Conservation (phyloP, 2,888 invertebrate species). For the Hypsopygia costalis region DNA sequence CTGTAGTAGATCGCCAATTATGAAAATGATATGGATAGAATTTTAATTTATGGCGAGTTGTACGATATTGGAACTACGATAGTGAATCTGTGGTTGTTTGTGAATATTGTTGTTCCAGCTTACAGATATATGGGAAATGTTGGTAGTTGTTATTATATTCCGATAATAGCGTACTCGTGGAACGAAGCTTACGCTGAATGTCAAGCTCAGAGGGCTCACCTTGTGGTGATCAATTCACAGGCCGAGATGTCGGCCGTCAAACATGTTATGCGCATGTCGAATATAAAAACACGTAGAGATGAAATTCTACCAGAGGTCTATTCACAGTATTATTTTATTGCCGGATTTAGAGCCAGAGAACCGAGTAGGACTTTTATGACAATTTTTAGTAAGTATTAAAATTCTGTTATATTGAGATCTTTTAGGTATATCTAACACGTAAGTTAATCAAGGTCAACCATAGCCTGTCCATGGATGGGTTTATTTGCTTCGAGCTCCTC, state of each 20-base stretch:
- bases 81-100: too few relatives aligned
- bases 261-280: constrained; percentile 34
- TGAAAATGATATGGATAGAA: too few relatives aligned
- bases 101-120: constrained; percentile 31
- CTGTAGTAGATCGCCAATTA: too few relatives aligned
- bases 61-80: too few relatives aligned
- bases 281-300: constrained; percentile 16
- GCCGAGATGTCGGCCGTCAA: constrained; percentile 36
- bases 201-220: constrained; percentile 42
- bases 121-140: constrained; percentile 37
- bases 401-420: too few relatives aligned
- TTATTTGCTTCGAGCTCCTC: too few relatives aligned
- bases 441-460: too few relatives aligned
- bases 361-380: constrained; percentile 43
- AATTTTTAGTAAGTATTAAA: constrained; percentile 50
- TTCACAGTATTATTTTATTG: constrained; percentile 39
- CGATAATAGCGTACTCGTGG: constrained; percentile 38
- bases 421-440: too few relatives aligned
- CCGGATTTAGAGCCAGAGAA: constrained; percentile 44
- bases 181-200: constrained; percentile 53
- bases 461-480: too few relatives aligned
- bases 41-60: too few relatives aligned
- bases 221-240: constrained; percentile 49
- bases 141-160: constrained; percentile 54
- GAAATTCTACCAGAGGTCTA: constrained; percentile 10